Evolutionary conservation across 2,113 vertebrate genomes (phyloP).

Genomic region (Erythrocebus patas): DNA sequence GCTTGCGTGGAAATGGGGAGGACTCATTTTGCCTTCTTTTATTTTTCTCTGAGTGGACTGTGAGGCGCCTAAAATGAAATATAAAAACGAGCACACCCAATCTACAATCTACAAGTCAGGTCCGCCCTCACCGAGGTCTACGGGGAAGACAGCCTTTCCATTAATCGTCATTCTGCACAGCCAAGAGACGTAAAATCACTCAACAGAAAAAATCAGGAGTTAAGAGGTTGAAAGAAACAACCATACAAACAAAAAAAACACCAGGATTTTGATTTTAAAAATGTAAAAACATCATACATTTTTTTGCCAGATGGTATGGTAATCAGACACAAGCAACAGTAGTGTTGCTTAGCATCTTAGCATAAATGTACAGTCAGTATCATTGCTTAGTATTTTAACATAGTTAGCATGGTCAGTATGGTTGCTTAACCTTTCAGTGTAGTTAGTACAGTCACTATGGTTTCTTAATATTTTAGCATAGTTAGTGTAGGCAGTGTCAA

Average conservation of each 20-base stretch:
- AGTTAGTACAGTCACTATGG: too few relatives aligned
- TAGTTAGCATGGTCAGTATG: too few relatives aligned
- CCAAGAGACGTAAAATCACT: not conserved
- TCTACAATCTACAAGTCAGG: not conserved
- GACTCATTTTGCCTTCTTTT: conserved; percentile 82
- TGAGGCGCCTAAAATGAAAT: conserved; percentile 79
- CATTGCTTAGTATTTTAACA: too few relatives aligned
- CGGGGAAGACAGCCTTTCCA: not conserved
- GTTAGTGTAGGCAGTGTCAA: too few relatives aligned
- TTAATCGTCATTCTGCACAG: not conserved
- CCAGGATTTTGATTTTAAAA: not conserved
- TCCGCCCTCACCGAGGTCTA: not conserved
- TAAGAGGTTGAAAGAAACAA: not conserved
- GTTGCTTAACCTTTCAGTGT: too few relatives aligned
- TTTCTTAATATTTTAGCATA: too few relatives aligned
- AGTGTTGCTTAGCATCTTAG: too few relatives aligned
- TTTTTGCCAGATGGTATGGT: not conserved
- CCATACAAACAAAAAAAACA: not conserved
- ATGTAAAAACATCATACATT: not conserved
- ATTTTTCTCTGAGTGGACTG: conserved; percentile 85
- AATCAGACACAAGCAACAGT: not conserved
- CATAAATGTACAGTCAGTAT: too few relatives aligned
- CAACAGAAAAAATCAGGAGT: not conserved
- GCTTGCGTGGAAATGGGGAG: conserved; percentile 50
- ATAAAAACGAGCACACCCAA: conserved; percentile 6